Base-by-base conservation (phyloP, 2,797 vertebrate species). In the Morelia viridis region DNA sequence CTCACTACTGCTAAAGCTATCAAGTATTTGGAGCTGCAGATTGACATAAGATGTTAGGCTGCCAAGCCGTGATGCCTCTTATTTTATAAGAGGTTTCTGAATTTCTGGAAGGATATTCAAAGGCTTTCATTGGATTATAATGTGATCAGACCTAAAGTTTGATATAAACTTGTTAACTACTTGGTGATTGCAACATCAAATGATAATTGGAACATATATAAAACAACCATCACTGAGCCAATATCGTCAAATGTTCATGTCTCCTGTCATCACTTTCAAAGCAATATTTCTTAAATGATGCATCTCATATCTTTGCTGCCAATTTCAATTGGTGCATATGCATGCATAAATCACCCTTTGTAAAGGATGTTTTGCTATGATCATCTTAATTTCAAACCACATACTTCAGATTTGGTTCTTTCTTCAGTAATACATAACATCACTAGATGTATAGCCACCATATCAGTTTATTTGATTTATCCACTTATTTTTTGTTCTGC, bases 21-120 rank as follows among this genome's bases (percentile, higher is more conserved):
- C 24, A 65, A 89, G 58, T 26, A 13, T 87, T 76, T 50, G 60
- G 41, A 56, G 9, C 31, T 4, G 24, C 83, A 68, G 41, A 92
- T 53, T 89, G 56, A 80, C 58, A 83, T 95, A 93, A 94, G 92
- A 83, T 84, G 8, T 57, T 2, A 3, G 35, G 2, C 6, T 57
- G 71, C 76, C 41, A 91, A 91, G 26, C 80, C 90, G 60, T 62
- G 41, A 89, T 17, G 0, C 12, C 8, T 60, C 89, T 93, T 91
- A 15, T 71, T 80, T 0, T 41, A 94, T 6, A 91, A 93, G 93
- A 90, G 91, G 4, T 53, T 89, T 31, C 60, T 94, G 94, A 91
- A 92, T 93, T 89, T 93, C 88, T 91, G 64, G 46, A 94, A 89
- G 9, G 26, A 65, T 68, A 76, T n/a, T 84, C 86, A 93, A 57